Base-by-base conservation (phyloP, 2,113 vertebrate genomes). In the Jaculus jaculus region DNA sequence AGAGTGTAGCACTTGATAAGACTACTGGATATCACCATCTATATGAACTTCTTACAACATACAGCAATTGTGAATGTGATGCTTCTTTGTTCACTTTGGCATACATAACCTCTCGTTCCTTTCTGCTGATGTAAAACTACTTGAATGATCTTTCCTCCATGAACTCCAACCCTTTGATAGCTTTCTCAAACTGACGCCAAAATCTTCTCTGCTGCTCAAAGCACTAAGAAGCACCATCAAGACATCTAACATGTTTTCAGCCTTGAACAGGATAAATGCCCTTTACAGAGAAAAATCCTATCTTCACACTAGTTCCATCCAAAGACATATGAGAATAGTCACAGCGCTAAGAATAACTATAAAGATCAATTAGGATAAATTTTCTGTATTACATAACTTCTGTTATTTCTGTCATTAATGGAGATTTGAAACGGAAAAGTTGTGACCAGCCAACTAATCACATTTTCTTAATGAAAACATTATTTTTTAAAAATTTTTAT, bases 1-100 rank as follows among this genome's bases (percentile, higher is more conserved):
- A 98, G 97, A 98, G 97, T 98, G 98, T 98, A 98, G 98, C 97
- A 98, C 98, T 98, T 97, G 98, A 98, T 98, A 98, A 98, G 98
- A 98, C 98, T 98, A 95, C 21, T 97, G 97, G 97, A 98, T 93
- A 98, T 75, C 94, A 98, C 80, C 96, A 98, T 0, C 96, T 97
- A 94, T 34, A 96, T 90, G 95, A 92, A 97, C 32, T 97, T 97
- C 82, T 95, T 97, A 97, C n/a, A 98, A 98, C 97, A 98, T 95
- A 98, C 96, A 98, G 97, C 98, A 96, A 83, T 90, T 97, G 98
- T 86, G 96, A 97, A 97, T 60, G 95, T 18, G 77, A 97, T 90
- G 79, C 97, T 97, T 96, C 92, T 95, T 96, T 96, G 96, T 91
- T 96, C 96, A 97, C 77, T 95, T 72, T 90, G 81, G 72, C 92